phyloP scores from a whole-genome alignment of 1,140 invertebrate species.

The Helicorthomorpha holstii region DNA sequence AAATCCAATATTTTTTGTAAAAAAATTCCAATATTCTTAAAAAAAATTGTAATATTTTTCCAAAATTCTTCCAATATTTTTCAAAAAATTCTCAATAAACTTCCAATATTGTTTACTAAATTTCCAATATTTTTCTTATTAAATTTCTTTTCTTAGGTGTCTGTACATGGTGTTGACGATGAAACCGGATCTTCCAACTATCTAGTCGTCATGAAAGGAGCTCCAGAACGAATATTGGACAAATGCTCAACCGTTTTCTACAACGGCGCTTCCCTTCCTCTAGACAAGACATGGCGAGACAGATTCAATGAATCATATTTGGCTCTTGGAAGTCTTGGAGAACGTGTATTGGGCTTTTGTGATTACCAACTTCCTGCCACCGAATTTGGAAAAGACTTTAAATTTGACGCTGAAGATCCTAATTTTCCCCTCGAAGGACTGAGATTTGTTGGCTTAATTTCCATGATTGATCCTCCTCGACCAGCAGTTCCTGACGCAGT shows the following conservation, averaged over 20 bases:
- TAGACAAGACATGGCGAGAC: constrained; percentile 29
- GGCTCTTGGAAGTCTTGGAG: constrained; percentile 23
- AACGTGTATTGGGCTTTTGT: constrained; percentile 30
- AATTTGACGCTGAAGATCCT: constrained; percentile 26
- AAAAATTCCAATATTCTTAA: too few species aligned
- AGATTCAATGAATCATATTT: constrained; percentile 35
- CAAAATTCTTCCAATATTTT: too few species aligned
- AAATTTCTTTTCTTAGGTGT: not conserved
- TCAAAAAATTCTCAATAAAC: too few species aligned
- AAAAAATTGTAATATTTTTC: too few species aligned
- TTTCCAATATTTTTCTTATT: too few species aligned
- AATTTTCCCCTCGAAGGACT: constrained; percentile 21
- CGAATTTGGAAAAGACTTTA: constrained; percentile 24
- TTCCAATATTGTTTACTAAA: too few species aligned
- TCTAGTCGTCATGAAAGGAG: constrained; percentile 97
- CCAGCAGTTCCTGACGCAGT: constrained; percentile 10
- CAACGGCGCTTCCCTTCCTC: constrained; percentile 75
- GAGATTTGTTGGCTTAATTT: constrained; percentile 23
- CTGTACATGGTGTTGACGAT: not conserved
- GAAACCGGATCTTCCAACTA: constrained; percentile 55
- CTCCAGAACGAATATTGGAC: constrained; percentile 94
- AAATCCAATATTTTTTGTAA: too few species aligned
- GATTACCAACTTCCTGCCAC: constrained; percentile 23
- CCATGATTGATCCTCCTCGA: constrained; percentile 19
- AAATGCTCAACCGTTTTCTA: constrained; percentile 89